Conservation (phyloP, 1,140 invertebrate species). For the Drosophila sulfurigaster region DNA sequence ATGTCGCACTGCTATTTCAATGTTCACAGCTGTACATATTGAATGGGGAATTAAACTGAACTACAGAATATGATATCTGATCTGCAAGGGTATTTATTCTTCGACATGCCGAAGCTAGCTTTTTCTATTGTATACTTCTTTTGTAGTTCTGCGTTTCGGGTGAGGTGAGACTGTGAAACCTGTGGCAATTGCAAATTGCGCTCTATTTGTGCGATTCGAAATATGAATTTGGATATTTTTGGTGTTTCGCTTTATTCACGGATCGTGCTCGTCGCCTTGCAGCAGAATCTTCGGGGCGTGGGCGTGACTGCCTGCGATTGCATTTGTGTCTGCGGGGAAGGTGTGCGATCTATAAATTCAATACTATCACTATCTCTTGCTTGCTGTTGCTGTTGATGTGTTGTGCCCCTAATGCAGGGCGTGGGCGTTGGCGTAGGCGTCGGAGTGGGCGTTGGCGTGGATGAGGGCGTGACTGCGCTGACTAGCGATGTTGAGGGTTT, state of each 20-base stretch:
- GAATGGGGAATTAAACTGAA: too few relatives aligned
- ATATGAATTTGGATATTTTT: not conserved
- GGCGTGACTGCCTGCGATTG: slow-evolving; percentile 17
- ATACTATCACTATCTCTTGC: slow-evolving; percentile 72
- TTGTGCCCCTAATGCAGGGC: slow-evolving; percentile 26
- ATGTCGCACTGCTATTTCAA: too few relatives aligned
- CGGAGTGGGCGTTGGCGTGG: slow-evolving; percentile 25
- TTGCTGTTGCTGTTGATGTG: slow-evolving; percentile 16
- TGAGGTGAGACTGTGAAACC: slow-evolving; percentile 58
- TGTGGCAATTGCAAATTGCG: slow-evolving; percentile 23
- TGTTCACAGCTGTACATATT: too few relatives aligned
- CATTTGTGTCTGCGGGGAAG: slow-evolving; percentile 61
- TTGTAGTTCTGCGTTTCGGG: not conserved
- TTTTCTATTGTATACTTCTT: not conserved
- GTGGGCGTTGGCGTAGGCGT: slow-evolving; percentile 21
- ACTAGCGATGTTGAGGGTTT: slow-evolving; percentile 49
- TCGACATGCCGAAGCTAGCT: not conserved
- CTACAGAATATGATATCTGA: too few relatives aligned
- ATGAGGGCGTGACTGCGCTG: slow-evolving; percentile 28
- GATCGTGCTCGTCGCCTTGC: slow-evolving; percentile 48
- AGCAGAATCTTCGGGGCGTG: slow-evolving; percentile 36
- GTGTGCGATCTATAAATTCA: slow-evolving; percentile 84
- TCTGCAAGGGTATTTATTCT: not conserved
- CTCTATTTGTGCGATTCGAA: slow-evolving; percentile 7
- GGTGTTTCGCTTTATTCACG: slow-evolving; percentile 40